These are phyloP conservation scores for Lepidotrigona ventralis DNA, from an alignment of 1,140 invertebrate species.

Conservation along the genomic window DNA sequence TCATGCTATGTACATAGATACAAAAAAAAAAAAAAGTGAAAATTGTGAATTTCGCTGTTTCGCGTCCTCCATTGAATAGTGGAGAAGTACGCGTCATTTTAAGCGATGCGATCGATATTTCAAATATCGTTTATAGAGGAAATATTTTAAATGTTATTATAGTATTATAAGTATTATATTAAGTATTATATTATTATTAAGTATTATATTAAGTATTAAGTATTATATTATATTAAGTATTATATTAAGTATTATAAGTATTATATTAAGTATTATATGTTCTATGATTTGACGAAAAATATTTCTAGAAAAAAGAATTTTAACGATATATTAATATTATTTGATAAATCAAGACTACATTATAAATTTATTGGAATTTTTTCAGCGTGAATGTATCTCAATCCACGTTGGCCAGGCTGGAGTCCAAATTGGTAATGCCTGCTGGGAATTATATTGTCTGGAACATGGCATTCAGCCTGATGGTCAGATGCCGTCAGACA, in stretches of 20 bases:
- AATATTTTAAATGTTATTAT: not conserved
- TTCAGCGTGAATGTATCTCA: slow-evolving; percentile 86
- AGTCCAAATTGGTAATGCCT: slow-evolving; percentile 91
- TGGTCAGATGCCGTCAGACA: slow-evolving; percentile 81
- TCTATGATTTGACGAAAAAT: not conserved
- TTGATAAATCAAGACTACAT: not conserved
- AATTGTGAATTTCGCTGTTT: slow-evolving; percentile 23
- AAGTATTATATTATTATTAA: not conserved
- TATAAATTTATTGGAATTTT: slow-evolving; percentile 4
- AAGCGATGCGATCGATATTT: slow-evolving; percentile 28
- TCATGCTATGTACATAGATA: not conserved
- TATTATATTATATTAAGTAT: not conserved
- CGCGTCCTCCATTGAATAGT: not conserved
- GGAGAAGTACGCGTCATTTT: slow-evolving; percentile 30
- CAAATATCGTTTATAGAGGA: not conserved
- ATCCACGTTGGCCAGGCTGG: slow-evolving; percentile 93
- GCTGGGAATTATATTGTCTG: slow-evolving; percentile 80
- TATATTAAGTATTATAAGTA: not conserved
- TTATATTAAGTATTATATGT: not conserved
- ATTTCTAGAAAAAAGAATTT: not conserved
- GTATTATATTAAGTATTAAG: not conserved
- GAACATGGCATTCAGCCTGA: slow-evolving; percentile 78
- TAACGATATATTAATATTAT: too few relatives aligned
- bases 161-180: not conserved
- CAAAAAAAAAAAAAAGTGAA: not conserved